Conservation (phyloP, 30 jellyfish, hydroid and myxozoan species). For the Aurelia aurita region DNA sequence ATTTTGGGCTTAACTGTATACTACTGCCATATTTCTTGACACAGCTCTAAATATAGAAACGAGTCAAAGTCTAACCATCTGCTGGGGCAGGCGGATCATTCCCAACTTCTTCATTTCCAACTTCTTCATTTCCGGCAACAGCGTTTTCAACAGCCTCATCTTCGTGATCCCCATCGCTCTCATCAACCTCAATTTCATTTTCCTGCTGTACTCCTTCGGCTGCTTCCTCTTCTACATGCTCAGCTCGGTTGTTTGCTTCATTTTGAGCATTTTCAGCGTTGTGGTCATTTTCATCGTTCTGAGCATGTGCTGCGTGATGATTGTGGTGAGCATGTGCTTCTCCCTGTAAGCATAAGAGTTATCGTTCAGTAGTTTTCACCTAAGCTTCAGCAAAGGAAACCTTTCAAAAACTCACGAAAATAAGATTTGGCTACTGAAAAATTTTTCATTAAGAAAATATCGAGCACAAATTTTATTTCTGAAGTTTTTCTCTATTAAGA, state of each 20-base stretch:
- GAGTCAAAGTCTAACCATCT: conserved; percentile 22
- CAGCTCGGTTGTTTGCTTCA: background rate
- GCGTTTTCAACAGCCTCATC: conserved; percentile 21
- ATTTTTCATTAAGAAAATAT: too few species aligned
- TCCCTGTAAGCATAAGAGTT: background rate
- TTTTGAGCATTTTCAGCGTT: background rate
- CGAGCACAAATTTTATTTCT: too few species aligned
- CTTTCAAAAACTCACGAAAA: too few species aligned
- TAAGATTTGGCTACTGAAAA: too few species aligned
- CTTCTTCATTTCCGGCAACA: conserved; percentile 61
- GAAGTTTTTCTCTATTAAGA: too few species aligned
- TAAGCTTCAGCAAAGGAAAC: too few species aligned
- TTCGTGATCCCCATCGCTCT: background rate
- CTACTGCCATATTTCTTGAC: too few species aligned
- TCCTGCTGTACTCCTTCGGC: background rate
- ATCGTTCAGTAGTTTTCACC: too few species aligned
- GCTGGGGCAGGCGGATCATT: conserved; percentile 57
- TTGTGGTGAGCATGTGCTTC: conserved; percentile 32
- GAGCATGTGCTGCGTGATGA: background rate
- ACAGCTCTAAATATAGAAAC: too few species aligned
- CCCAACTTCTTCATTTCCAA: conserved; percentile 65
- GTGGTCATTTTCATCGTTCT: conserved; percentile 16
- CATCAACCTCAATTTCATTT: conserved; percentile 7
- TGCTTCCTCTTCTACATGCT: background rate
- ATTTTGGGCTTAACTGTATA: too few species aligned